Base-by-base conservation (phyloP, 2,113 vertebrate species). In the Xenopus laevis region DNA sequence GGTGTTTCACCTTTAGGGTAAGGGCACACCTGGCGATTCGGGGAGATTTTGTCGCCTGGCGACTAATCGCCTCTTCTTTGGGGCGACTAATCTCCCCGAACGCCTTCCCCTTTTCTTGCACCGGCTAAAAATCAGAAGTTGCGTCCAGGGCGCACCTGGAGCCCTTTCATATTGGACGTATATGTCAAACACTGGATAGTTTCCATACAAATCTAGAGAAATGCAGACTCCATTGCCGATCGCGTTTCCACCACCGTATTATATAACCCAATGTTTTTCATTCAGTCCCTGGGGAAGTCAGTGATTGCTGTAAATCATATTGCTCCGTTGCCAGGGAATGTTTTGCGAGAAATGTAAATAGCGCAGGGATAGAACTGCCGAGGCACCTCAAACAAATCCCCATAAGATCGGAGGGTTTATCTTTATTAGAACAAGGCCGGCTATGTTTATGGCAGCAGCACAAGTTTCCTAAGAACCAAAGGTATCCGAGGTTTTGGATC, bases 281-380 rank as follows among this genome's bases (percentile, higher is more conserved):
- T 53, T 23, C 3, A 58, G 17, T 78, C 23, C 71, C 79, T 33
- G 73, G 58, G 71, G 65, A 83, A 76, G 68, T 17, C 78, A 79
- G 81, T 45, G 57, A 78, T 68, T 13, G 46, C 10, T 27, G 65
- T 78, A 61, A 50, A 50, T 50, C 47, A 50, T 16, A 50, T 50
- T 55, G 18, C 9, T 79, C 71, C 44, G 69, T 78, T 75, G 50
- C n/a, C 69, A 69, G 59, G 70, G 67, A 81, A 76, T 71, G 53
- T 74, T 83, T 72, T 64, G 74, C 1, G 78, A 67, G 72, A 83
- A 79, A n/a, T 74, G 60, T 30, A 77, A 72, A 77, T 71, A 60
- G 68, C 50, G 21, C 82, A 74, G 47, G 78, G 74, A 13, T 79
- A 52, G 68, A 70, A 50, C 65, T 53, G 61, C 77, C 78, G 76